Base-by-base conservation (phyloP, 2,797 vertebrate species). In the Basileuterus tristriatus region DNA sequence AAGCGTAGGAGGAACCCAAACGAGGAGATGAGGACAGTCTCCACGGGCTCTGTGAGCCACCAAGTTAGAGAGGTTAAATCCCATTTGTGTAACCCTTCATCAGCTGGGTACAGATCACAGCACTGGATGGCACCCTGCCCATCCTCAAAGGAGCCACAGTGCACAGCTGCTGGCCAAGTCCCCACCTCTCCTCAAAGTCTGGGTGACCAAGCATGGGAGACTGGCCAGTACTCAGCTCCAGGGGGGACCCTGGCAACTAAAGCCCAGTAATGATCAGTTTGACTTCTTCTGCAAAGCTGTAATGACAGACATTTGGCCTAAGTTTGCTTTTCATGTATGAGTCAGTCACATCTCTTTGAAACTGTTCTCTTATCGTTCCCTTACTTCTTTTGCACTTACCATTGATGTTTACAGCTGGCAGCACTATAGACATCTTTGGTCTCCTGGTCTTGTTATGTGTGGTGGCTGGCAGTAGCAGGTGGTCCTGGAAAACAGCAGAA, bases 391-490 rank as follows among this genome's bases (percentile, higher is more conserved):
- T 74, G 72, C 59, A 97, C 99, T 98, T 98, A 99, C 99, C 99
- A 63, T 99, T 99, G 97, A 99, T 98, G 96, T 99, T 99, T 97
- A 99, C 98, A 79, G 99, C 99, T 93, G 99, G 99, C 96, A 99
- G 96, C 87, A 99, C 98, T 96, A 99, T 94, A 37, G 99, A 99
- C 99, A 99, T 99, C 98, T 99, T 99, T 83, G 99, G 99, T 89
- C 99, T 98, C 78, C 98, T 98, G 95, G 99, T 99, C 98, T 99
- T 99, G 97, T 99, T 99, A 97, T 99, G 98, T 94, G 97, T 99
- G 70, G 99, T 99, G 93, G 99, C 99, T 94, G 99, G 99, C 97
- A 99, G 95, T 17, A 99, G 98, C 70, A 99, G 98, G 97, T 99
- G 99, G 97, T 99, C 99, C 99, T 99, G 97, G 86, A 98, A 98